Conservation (phyloP, 2,888 invertebrate species). For the Bombylius major region DNA sequence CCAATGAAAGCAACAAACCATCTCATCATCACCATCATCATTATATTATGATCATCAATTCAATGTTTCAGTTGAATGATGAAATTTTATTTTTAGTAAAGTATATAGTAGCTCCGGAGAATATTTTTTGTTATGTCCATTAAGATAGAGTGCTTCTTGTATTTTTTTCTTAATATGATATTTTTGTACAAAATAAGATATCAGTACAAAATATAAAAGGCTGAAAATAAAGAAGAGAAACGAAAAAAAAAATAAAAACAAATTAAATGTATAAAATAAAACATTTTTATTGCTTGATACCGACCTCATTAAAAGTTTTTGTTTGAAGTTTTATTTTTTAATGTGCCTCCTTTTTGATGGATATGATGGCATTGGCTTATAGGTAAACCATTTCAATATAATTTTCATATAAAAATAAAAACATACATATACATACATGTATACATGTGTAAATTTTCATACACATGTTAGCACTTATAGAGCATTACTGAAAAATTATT, state of each 20-base stretch:
- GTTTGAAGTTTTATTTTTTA: not conserved
- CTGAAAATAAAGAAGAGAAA: too few species aligned
- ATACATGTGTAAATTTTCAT: too few species aligned
- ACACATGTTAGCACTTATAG: too few species aligned
- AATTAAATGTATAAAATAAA: too few species aligned
- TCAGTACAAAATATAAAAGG: not conserved
- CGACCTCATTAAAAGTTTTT: not conserved
- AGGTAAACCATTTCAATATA: too few species aligned
- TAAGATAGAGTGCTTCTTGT: too few species aligned
- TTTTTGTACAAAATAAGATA: not conserved
- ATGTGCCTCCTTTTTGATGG: too few species aligned
- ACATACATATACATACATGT: too few species aligned
- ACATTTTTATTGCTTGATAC: not conserved
- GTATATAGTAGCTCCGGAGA: not conserved
- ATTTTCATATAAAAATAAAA: too few species aligned
- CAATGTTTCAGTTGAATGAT: not conserved
- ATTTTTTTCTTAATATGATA: not conserved
- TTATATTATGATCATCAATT: not conserved
- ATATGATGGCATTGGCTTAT: too few species aligned
- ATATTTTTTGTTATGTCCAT: too few species aligned
- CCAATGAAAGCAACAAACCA: not conserved
- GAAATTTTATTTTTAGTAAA: not conserved
- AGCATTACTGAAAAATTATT: too few species aligned
- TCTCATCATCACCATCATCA: not conserved
- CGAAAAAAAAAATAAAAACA: not conserved